Conservation (phyloP, 2,113 vertebrate genomes). For the Platysteira castanea region DNA sequence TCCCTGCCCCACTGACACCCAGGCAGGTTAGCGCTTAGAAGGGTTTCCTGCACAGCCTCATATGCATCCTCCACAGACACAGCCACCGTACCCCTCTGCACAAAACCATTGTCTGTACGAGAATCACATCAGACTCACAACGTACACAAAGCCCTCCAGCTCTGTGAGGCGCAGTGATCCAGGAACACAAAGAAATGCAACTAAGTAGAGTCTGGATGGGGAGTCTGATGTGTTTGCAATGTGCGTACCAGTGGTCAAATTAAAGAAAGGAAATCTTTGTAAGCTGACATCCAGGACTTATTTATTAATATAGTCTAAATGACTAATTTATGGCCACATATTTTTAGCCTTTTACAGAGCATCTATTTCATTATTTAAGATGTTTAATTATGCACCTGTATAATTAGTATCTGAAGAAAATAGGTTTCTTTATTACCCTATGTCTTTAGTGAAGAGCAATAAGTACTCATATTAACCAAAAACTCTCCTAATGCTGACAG, state of each 20-base stretch:
- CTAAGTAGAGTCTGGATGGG: not conserved
- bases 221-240: not conserved
- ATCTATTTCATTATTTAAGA: constrained; percentile 71
- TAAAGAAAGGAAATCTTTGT: constrained; percentile 10
- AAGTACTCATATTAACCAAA: not conserved
- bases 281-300: constrained; percentile 39
- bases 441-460: not conserved
- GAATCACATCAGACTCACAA: not conserved
- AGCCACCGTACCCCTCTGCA: not conserved
- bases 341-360: constrained; percentile 56
- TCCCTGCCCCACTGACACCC: not conserved
- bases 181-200: not conserved
- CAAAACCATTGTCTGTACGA: not conserved
- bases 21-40: not conserved
- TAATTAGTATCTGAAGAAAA: constrained; percentile 70
- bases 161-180: not conserved
- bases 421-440: constrained; percentile 45
- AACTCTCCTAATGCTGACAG: not conserved
- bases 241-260: not conserved
- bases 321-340: constrained; percentile 73
- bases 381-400: constrained; percentile 64
- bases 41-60: not conserved
- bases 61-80: not conserved
- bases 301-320: constrained; percentile 72
- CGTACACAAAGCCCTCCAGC: not conserved